Conservation (phyloP, 2,888 invertebrate species). For the Alitta virens region DNA sequence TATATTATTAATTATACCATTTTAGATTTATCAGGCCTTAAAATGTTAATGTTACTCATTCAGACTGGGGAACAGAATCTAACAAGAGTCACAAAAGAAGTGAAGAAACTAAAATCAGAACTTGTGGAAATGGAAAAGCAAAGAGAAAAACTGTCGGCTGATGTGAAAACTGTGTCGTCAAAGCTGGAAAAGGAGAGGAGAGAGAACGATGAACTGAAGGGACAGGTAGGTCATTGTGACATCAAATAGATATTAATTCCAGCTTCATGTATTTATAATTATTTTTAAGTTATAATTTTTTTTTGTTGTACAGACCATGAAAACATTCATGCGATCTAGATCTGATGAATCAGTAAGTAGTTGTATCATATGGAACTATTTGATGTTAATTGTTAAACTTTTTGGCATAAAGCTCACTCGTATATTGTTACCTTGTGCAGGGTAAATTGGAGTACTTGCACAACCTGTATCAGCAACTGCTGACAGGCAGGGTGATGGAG, state of each 20-base stretch:
- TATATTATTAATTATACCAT: slow-evolving; percentile 3
- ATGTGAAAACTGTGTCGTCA: background rate
- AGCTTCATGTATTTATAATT: too few relatives aligned
- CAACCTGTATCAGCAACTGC: slow-evolving; percentile 44
- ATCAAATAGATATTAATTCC: too few relatives aligned
- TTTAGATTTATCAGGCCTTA: too few relatives aligned
- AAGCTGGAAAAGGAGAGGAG: slow-evolving; percentile 40
- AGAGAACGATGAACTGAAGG: slow-evolving; percentile 42
- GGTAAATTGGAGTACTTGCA: slow-evolving; percentile 38
- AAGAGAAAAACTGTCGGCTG: slow-evolving; percentile 31
- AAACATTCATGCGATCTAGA: background rate
- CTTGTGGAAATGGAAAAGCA: slow-evolving; percentile 42
- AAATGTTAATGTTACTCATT: background rate
- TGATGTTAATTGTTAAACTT: too few relatives aligned
- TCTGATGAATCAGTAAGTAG: background rate
- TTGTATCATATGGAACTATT: too few relatives aligned
- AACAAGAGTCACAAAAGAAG: slow-evolving; percentile 46
- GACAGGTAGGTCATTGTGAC: slow-evolving; percentile 36
- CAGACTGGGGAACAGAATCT: slow-evolving; percentile 47
- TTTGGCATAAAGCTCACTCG: too few relatives aligned
- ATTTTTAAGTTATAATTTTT: too few relatives aligned
- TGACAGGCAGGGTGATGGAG: slow-evolving; percentile 35
- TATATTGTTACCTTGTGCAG: background rate
- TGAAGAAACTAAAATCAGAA: slow-evolving; percentile 40
- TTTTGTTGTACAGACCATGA: background rate